Evolutionary conservation across 2,888 invertebrate genomes (phyloP), one percentile per base, ranked within the genome.

Genomic region (Pterobdella sp.): DNA sequence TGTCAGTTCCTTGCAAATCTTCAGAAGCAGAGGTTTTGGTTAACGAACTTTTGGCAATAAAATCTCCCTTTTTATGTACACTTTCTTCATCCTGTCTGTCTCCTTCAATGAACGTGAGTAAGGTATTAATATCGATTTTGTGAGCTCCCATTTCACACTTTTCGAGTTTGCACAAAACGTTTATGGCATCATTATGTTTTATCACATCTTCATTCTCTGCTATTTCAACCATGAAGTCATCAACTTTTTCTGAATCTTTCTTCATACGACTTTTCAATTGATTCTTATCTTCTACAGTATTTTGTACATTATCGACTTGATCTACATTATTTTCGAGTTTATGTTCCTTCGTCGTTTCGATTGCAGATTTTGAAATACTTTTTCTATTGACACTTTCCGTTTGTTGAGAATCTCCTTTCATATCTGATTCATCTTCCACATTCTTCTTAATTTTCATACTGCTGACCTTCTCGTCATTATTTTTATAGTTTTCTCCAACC

Each of bases 101-200:
- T 56, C 60, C 60, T 56, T 56, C 60, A 22, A 56, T 56, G 60
- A 56, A 56, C 10, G 60, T 56, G n/a, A 56, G n/a, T 26, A 56
- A 22, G n/a, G 60, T 56, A 22, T 56, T 56, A 3, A 56, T n/a
- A 26, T 56, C 60, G 14, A 22, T 22, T 26, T 56, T 56, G 60
- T 56, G 60, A 7, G 26, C 60, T 56, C 60, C 60, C 60, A 56
- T 14, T 26, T 56, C 60, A 56, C 60, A 56, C 10, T 22, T 22
- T n/a, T 56, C 60, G n/a, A 56, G 3, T 3, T 26, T 7, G 60
- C 60, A 26, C 60, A 56, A 22, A 3, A 56, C 60, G 10, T 22
- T 26, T n/a, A 56, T n/a, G 14, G 60, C 60, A 14, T 56, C 60
- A 26, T 26, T 22, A n/a, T 56, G 60, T 26, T 18, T 26, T 3